Percentiles rank a stretch among this genome's conserved stretches.
Evolutionary conservation across 2,797 vertebrate genomes (phyloP).

Genomic region (Sebastes ruberrimus): DNA sequence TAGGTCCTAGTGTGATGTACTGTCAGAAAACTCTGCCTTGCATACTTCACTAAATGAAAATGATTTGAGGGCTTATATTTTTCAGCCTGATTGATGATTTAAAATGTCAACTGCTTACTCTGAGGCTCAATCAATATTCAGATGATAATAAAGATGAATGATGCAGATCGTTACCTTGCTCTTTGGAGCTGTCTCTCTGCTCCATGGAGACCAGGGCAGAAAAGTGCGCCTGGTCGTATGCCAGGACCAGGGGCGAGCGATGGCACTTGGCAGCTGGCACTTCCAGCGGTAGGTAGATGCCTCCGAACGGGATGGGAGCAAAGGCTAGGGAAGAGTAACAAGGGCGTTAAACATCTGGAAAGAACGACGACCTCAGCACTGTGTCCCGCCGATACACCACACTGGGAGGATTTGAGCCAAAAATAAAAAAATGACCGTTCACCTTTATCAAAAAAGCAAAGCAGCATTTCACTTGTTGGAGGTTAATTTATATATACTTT

Average conservation of each 20-base stretch:
- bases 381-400: not conserved
- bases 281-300: conserved; percentile 95
- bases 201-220: conserved; percentile 98
- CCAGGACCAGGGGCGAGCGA: conserved; percentile 92
- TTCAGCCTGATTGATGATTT: not conserved
- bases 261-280: conserved; percentile 93
- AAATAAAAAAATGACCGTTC: not conserved
- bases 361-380: not conserved
- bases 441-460: not conserved
- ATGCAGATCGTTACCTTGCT: conserved; percentile 86
- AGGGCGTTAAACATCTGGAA: conserved; percentile 4
- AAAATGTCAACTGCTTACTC: conserved; percentile 7
- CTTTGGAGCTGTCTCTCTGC: conserved; percentile 90
- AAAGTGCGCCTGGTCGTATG: conserved; percentile 97
- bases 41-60: not conserved
- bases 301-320: conserved; percentile 96
- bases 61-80: not conserved
- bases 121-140: not conserved
- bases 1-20: no score
- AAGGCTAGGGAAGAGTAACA: conserved; percentile 83
- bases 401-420: not conserved
- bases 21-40: not conserved
- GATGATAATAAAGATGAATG: not conserved
- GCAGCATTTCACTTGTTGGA: not conserved
- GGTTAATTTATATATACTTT: not conserved